These are phyloP conservation scores for Protaetia brevitarsis DNA, from an alignment of 1,140 invertebrate genomes.

Conservation along the genomic window DNA sequence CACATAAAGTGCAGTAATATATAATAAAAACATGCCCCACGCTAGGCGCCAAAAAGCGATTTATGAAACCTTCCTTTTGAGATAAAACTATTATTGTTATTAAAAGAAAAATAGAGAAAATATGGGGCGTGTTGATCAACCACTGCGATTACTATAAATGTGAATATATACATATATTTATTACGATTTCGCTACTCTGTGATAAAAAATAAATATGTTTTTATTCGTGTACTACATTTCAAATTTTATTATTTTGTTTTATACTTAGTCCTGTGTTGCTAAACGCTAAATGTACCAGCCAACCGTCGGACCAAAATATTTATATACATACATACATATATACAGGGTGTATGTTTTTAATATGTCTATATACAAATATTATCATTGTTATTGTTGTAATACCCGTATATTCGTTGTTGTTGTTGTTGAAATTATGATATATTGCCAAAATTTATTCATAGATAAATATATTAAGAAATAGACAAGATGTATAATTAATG, in stretches of 20 bases:
- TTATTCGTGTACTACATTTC: background rate
- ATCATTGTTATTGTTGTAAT: background rate
- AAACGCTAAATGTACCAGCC: no score
- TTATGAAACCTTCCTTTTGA: no score
- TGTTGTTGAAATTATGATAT: background rate
- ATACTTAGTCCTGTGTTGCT: constrained; percentile 4
- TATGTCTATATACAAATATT: background rate
- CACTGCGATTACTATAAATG: background rate
- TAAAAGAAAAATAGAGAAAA: background rate
- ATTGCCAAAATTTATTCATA: background rate
- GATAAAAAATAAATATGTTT: no score
- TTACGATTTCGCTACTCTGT: constrained; percentile 2
- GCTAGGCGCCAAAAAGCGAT: no score
- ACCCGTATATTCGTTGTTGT: background rate
- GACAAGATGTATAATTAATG: background rate
- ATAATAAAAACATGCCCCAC: no score
- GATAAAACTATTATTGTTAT: background rate
- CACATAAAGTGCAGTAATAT: no score
- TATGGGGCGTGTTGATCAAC: background rate
- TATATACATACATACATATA: background rate
- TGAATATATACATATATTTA: background rate
- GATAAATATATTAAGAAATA: background rate
- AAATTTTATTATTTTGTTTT: no score
- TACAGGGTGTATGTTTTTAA: background rate
- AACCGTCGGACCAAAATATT: background rate